Evolutionary conservation across 2,888 invertebrate genomes (phyloP).

Genomic region (Rotaria socialis): DNA sequence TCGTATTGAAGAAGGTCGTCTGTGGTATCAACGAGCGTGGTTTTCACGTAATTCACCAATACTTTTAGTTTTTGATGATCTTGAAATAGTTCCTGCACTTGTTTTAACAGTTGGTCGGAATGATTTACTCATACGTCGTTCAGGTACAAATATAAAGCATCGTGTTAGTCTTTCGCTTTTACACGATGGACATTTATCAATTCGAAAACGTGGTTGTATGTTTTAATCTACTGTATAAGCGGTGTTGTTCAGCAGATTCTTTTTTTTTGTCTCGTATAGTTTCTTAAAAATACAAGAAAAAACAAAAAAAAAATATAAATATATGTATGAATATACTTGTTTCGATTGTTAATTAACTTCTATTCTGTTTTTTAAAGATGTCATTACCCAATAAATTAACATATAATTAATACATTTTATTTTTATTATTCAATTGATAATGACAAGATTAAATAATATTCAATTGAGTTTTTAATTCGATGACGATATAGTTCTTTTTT

Average conservation of each 20-base stretch:
- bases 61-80: neutral
- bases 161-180: conserved; percentile 8
- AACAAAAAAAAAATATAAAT: neutral
- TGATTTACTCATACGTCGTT: conserved; percentile 4
- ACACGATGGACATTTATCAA: neutral
- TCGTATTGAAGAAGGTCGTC: conserved; percentile 9
- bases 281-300: neutral
- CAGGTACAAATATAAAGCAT: neutral
- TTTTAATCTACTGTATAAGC: neutral
- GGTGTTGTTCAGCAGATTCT: neutral
- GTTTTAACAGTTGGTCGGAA: neutral
- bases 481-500: too few relatives aligned
- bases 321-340: neutral
- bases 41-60: conserved; percentile 1
- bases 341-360: neutral
- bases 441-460: too few relatives aligned
- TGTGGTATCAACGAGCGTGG: neutral
- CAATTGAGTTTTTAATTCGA: too few relatives aligned
- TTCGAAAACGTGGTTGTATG: neutral
- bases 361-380: neutral
- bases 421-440: neutral
- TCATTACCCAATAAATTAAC: neutral
- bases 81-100: conserved; percentile 10
- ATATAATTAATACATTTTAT: neutral
- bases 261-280: too few relatives aligned